A percentile compares a stretch with the other conserved stretches of the same genome.
Conservation (phyloP, 2,113 vertebrate species). For the Rhombomys opimus region DNA sequence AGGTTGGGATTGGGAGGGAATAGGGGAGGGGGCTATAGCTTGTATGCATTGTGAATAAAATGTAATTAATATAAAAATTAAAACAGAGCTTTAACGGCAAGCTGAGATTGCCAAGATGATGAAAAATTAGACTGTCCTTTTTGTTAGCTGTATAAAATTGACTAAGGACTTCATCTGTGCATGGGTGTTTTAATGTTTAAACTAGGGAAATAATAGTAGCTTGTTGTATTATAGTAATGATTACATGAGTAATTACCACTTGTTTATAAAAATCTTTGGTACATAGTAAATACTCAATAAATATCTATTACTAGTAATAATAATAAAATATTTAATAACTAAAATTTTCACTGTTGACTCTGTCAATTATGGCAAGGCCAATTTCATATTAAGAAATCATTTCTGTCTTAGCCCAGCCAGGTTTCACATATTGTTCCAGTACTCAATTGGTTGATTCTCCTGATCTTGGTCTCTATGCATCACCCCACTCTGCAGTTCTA, state of each 20-base stretch:
- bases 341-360: slow-evolving; percentile 32
- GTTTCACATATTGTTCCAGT: not conserved
- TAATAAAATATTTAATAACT: not conserved
- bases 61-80: too few relatives aligned
- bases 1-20: too few relatives aligned
- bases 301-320: not conserved
- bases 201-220: not conserved
- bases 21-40: too few relatives aligned
- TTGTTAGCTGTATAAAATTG: slow-evolving; percentile 28
- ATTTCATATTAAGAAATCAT: slow-evolving; percentile 32
- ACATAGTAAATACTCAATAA: slow-evolving; percentile 21
- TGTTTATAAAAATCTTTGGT: not conserved
- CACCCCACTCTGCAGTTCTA: not conserved
- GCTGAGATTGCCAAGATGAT: not conserved
- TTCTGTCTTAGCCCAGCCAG: slow-evolving; percentile 37
- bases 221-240: not conserved
- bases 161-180: slow-evolving; percentile 31
- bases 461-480: not conserved
- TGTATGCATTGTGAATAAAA: too few relatives aligned
- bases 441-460: not conserved
- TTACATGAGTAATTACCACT: not conserved
- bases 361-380: not conserved
- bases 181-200: slow-evolving; percentile 21
- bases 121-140: not conserved
- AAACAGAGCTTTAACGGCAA: not conserved